Conservation (phyloP, 2,888 invertebrate species). For the Drosophila dives region DNA sequence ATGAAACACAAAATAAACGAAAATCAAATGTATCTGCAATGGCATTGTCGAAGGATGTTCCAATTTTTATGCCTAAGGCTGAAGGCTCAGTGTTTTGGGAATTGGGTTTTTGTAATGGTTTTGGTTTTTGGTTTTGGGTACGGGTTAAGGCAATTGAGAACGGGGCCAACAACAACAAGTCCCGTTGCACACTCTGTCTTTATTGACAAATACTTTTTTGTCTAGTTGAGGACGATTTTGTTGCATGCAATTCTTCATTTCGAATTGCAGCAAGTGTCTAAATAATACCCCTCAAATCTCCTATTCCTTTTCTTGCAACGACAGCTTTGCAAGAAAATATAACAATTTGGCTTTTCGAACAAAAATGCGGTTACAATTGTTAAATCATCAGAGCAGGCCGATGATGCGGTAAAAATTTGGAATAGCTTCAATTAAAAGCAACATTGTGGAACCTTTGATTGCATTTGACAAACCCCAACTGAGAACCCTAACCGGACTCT, state of each 20-base stretch:
- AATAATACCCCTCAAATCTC: neutral
- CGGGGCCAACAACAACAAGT: conserved; percentile 18
- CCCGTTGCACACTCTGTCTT: conserved; percentile 32
- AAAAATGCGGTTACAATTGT: conserved; percentile 50
- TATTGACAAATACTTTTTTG: conserved; percentile 40
- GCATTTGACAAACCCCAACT: conserved; percentile 31
- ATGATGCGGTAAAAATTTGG: conserved; percentile 27
- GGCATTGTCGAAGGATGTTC: neutral
- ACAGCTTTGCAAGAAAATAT: conserved; percentile 65
- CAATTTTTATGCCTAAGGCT: neutral
- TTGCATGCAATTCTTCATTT: conserved; percentile 13
- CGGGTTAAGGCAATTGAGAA: conserved; percentile 17
- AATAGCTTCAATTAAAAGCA: conserved; percentile 71
- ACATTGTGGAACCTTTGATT: conserved; percentile 59
- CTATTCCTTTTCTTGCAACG: neutral
- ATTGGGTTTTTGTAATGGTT: neutral
- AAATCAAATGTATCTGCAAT: conserved; percentile 23
- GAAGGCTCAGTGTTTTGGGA: neutral
- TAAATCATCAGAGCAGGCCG: conserved; percentile 13
- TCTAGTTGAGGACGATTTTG: conserved; percentile 24
- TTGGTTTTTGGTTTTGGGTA: neutral
- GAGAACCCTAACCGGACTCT: neutral
- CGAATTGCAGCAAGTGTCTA: conserved; percentile 10
- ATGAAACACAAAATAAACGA: conserved; percentile 37
- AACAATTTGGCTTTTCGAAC: conserved; percentile 55